Percentiles rank a stretch among this genome's conserved stretches.
These are phyloP conservation scores for Arnoldichthys spilopterus DNA, from an alignment of 2,797 vertebrate species.

Conservation along the genomic window DNA sequence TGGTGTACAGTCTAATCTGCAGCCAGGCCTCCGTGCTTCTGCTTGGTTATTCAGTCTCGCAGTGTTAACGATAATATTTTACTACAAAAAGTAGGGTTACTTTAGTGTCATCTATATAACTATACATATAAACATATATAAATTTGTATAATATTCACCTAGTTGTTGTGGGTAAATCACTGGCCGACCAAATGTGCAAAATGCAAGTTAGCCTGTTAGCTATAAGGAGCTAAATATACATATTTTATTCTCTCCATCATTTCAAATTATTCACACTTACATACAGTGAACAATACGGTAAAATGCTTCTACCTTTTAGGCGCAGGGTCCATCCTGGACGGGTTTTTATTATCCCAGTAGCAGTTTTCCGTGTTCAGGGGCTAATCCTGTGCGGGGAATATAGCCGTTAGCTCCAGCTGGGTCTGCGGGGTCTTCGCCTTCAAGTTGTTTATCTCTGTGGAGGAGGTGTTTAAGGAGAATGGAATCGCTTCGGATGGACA, in stretches of 20 bases:
- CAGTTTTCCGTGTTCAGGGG: neutral
- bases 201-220: conserved; percentile 4
- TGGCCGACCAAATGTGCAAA: neutral
- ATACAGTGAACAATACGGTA: fast-evolving
- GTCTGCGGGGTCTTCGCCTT: neutral
- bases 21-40: neutral
- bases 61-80: neutral
- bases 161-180: too few species aligned
- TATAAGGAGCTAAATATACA: neutral
- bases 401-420: neutral
- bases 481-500: neutral
- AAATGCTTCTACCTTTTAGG: conserved; percentile 41
- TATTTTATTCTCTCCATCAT: neutral
- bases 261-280: neutral
- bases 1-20: neutral
- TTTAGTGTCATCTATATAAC: neutral
- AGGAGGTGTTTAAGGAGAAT: neutral
- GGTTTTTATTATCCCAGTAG: neutral
- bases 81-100: too few species aligned
- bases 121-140: neutral
- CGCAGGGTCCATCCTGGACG: conserved; percentile 30
- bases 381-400: neutral
- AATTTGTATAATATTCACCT: too few species aligned
- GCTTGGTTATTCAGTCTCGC: neutral
- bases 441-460: conserved; percentile 41